These are phyloP conservation scores for Psophia crepitans DNA, from an alignment of 2,113 vertebrate species.

Conservation along the genomic window DNA sequence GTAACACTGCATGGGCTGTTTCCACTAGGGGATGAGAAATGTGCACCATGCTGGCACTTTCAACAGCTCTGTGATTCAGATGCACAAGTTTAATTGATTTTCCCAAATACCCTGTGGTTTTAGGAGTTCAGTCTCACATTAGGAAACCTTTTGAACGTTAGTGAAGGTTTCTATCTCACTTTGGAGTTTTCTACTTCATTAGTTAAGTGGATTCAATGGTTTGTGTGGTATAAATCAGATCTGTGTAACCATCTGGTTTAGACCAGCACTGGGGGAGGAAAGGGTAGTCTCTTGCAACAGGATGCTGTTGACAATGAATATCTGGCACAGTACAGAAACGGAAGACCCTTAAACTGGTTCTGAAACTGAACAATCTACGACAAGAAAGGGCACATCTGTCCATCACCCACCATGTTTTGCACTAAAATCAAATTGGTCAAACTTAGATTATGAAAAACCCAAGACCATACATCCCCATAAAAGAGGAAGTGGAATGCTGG, in stretches of 20 bases:
- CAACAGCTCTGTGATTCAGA: not conserved
- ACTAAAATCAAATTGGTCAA: not conserved
- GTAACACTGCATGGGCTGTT: not conserved
- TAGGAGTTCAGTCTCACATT: not conserved
- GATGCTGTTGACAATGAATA: not conserved
- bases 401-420: not conserved
- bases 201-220: not conserved
- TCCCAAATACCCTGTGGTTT: not conserved
- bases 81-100: not conserved
- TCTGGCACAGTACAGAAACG: not conserved
- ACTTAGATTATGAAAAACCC: not conserved
- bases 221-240: not conserved
- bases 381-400: not conserved
- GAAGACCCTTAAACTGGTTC: not conserved
- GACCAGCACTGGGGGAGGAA: not conserved
- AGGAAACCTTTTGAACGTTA: not conserved
- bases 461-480: not conserved
- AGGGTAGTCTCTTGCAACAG: not conserved
- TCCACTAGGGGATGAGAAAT: not conserved
- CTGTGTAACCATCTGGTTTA: not conserved
- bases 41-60: not conserved
- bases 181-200: not conserved
- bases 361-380: no score
- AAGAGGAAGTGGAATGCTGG: not conserved
- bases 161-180: not conserved